Evolutionary conservation across 1,140 invertebrate species (phyloP), one percentile per base, ranked within the genome.

Genomic region (Anoplophora glabripennis): DNA sequence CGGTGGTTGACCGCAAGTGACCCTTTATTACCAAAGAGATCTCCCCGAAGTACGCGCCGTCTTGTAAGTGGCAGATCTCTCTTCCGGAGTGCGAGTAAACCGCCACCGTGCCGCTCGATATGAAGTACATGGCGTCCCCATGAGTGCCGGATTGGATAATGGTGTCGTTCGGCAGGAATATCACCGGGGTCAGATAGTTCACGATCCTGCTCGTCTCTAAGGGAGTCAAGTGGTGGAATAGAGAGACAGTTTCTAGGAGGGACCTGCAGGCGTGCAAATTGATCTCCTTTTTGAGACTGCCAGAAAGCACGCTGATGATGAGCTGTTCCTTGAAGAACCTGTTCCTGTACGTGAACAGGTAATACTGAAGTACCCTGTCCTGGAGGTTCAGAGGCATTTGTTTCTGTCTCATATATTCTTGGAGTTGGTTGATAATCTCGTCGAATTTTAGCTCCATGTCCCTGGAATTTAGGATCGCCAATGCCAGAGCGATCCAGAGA

Each of bases 111-210:
- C 82, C 83, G 34, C 69, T 77, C 0, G 77, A 76, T 8, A 84
- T 68, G 53, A 84, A 82, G 64, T 76, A 84, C 78, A 84, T 81
- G 57, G 78, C 82, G 42, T 82, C 78, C 5, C 81, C 82, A n/a
- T 75, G 69, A 10, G 75, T 75, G 0, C 79, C 80, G 4, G 81
- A 80, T 63, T 79, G 78, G 5, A 81, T 69, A 14, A 84, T 81
- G 8, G 66, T 41, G 47, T 70, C 68, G 38, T 70, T 68, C 2
- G 66, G 59, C 9, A 63, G 56, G 44, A 61, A 70, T 14, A 70
- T 57, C 63, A 68, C 63, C 3, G 57, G 59, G 7, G 57, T 58
- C 14, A 70, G 61, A 61, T 64, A 34, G 14, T 52, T 46, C 2
- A 61, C 47, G 2, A 70, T 53, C 17, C 54, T 40, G 12, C 56